Conservation (phyloP, 1,140 invertebrate genomes). For the Drosophila rufa region DNA sequence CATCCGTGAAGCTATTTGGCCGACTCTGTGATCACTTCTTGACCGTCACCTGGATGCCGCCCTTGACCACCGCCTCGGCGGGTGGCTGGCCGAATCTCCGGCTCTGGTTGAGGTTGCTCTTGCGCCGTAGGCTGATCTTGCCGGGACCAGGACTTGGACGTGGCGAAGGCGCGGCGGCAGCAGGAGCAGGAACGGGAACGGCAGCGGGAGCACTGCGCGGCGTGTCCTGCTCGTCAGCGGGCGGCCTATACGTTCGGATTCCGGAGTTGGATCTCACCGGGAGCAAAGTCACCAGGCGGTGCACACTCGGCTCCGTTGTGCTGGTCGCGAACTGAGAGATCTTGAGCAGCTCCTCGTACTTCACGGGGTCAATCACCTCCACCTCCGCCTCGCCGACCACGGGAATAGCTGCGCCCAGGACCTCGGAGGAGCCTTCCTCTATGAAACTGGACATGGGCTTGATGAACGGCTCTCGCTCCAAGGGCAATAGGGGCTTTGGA, state of each 20-base stretch:
- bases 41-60: constrained; percentile 76
- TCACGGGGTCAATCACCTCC: constrained; percentile 80
- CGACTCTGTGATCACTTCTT: constrained; percentile 53
- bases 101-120: constrained; percentile 66
- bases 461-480: constrained; percentile 74
- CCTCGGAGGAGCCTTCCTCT: constrained; percentile 65
- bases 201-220: constrained; percentile 34
- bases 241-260: constrained; percentile 77
- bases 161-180: not conserved
- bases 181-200: constrained; percentile 2
- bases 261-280: constrained; percentile 84
- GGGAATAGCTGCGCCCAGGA: constrained; percentile 72
- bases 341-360: constrained; percentile 82
- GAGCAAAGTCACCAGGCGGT: constrained; percentile 77
- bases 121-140: constrained; percentile 56
- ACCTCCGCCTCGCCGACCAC: constrained; percentile 83
- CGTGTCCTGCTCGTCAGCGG: constrained; percentile 52
- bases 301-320: constrained; percentile 66
- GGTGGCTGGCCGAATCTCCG: constrained; percentile 67
- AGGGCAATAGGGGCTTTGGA: constrained; percentile 30
- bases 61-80: constrained; percentile 73
- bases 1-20: constrained; percentile 31
- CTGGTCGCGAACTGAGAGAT: constrained; percentile 68
- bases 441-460: constrained; percentile 79
- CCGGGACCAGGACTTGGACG: constrained; percentile 12